Conservation (phyloP, 2,797 vertebrate species). For the Agapornis canus region DNA sequence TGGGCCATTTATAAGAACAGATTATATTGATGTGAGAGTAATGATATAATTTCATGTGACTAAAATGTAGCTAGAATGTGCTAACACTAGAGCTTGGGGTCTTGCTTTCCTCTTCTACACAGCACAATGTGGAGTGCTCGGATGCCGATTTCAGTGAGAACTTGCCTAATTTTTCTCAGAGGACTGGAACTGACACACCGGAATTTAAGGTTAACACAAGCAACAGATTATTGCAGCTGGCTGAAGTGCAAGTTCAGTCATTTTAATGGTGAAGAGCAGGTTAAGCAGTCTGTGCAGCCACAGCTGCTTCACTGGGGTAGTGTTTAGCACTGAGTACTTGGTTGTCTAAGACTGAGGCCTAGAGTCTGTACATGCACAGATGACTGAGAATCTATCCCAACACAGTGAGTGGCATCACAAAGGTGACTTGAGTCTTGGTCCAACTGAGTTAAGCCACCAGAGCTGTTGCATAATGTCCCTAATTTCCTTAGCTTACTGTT, state of each 20-base stretch:
- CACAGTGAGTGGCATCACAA: background rate
- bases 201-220: slow-evolving; percentile 36
- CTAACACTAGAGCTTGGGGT: background rate
- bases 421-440: background rate
- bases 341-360: background rate
- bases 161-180: slow-evolving; percentile 27
- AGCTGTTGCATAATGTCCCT: background rate
- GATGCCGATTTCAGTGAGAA: slow-evolving; percentile 39
- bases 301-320: background rate
- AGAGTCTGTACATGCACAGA: background rate
- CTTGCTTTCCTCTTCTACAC: background rate
- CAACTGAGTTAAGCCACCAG: background rate
- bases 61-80: background rate
- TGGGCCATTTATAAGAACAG: background rate
- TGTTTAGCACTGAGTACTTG: background rate
- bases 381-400: background rate
- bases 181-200: background rate
- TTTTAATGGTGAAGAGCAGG: background rate
- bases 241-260: background rate
- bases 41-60: background rate
- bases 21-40: background rate
- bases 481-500: background rate
- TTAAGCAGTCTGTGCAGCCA: background rate
- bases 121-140: background rate
- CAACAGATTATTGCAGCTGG: slow-evolving; percentile 9